phyloP scores from a whole-genome alignment of 2,797 vertebrate genomes.

The Danio albolineatus region DNA sequence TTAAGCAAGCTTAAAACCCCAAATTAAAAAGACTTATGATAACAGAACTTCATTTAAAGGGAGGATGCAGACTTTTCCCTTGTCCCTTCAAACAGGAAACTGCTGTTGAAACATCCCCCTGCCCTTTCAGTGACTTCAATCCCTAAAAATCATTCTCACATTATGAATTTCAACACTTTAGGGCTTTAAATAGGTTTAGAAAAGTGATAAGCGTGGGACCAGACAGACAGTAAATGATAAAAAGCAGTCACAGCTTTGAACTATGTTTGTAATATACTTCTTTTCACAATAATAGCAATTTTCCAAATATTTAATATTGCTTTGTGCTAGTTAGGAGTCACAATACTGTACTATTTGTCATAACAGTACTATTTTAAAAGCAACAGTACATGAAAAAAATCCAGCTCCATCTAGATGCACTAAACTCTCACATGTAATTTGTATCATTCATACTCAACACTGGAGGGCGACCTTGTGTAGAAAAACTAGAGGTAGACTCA shows the following conservation, averaged over 20 bases:
- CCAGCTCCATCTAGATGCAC: too few species aligned
- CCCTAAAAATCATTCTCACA: constrained; percentile 58
- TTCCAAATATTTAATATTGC: too few species aligned
- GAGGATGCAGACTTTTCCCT: constrained; percentile 80
- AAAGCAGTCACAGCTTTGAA: constrained; percentile 47
- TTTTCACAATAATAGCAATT: too few species aligned
- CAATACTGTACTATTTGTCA: too few species aligned
- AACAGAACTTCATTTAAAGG: constrained; percentile 70
- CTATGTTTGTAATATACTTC: too few species aligned
- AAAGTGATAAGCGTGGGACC: constrained; percentile 41
- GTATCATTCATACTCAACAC: too few species aligned
- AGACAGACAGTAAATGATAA: constrained; percentile 47
- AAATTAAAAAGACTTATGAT: constrained; percentile 7
- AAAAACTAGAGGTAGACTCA: too few species aligned
- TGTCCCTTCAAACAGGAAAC: constrained; percentile 81
- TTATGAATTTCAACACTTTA: constrained; percentile 38
- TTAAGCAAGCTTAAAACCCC: neutral
- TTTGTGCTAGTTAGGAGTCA: too few species aligned
- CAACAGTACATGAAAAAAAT: too few species aligned
- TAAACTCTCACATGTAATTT: too few species aligned
- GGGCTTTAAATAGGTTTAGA: constrained; percentile 69
- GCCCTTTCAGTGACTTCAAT: constrained; percentile 44
- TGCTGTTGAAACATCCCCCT: constrained; percentile 64
- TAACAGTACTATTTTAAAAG: too few species aligned
- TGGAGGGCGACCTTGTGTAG: too few species aligned